Percentiles rank a stretch among this genome's conserved stretches.
phyloP scores from a whole-genome alignment of 2,113 vertebrate species.

The Suncus etruscus region DNA sequence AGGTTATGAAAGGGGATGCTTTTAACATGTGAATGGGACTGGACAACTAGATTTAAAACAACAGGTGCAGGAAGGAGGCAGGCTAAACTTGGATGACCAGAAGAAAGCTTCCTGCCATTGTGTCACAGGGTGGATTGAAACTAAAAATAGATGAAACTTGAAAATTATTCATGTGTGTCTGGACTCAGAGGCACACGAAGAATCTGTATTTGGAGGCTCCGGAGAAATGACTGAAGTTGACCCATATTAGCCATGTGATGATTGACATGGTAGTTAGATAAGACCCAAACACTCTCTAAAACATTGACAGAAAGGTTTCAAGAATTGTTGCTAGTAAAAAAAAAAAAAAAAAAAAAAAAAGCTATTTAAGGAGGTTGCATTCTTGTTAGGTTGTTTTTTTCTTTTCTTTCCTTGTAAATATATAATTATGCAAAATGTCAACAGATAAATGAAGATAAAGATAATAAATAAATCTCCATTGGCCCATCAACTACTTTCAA shows the following conservation, averaged over 20 bases:
- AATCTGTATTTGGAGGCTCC: constrained; percentile 25
- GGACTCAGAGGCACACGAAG: constrained; percentile 68
- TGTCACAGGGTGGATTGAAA: constrained; percentile 67
- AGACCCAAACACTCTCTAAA: neutral
- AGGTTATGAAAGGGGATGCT: neutral
- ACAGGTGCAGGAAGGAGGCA: constrained; percentile 66
- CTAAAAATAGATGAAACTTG: constrained; percentile 68
- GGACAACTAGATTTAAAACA: neutral
- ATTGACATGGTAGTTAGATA: constrained; percentile 74
- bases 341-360: neutral
- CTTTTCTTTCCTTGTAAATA: neutral
- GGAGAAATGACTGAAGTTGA: constrained; percentile 63
- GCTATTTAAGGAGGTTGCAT: neutral
- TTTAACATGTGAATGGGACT: neutral
- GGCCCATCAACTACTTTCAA: neutral
- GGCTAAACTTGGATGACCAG: constrained; percentile 2
- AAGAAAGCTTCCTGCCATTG: constrained; percentile 81
- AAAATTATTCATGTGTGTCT: constrained; percentile 59
- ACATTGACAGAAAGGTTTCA: constrained; percentile 3
- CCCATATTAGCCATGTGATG: constrained; percentile 73
- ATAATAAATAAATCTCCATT: neutral
- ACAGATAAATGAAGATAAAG: constrained; percentile 8
- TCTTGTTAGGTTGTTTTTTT: neutral
- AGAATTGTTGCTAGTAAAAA: neutral
- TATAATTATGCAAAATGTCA: constrained; percentile 7